Evolutionary conservation across 2,113 vertebrate species (phyloP).

Genomic region (Pelecanus crispus): DNA sequence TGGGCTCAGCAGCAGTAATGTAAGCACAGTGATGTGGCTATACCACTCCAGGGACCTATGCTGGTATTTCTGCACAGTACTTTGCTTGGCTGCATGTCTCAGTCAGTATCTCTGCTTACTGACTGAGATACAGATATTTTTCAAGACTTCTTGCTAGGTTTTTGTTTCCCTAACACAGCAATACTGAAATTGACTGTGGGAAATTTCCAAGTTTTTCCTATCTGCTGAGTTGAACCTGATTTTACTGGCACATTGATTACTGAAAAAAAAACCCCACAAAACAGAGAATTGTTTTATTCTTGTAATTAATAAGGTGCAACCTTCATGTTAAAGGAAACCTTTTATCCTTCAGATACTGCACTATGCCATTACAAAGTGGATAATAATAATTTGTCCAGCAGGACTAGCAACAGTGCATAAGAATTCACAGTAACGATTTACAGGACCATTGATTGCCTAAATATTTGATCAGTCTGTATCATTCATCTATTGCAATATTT

Average conservation of each 20-base stretch:
- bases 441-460: conserved; percentile 39
- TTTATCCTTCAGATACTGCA: not conserved
- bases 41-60: not conserved
- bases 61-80: not conserved
- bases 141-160: not conserved
- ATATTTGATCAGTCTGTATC: conserved; percentile 38
- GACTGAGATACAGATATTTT: not conserved
- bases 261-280: not conserved
- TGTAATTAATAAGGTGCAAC: not conserved
- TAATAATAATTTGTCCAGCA: conserved; percentile 22
- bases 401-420: conserved; percentile 9
- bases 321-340: not conserved
- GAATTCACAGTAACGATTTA: conserved; percentile 35
- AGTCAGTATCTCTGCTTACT: not conserved
- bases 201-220: not conserved
- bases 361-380: not conserved
- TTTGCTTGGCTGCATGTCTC: not conserved
- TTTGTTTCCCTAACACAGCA: not conserved
- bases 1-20: not conserved
- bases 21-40: not conserved
- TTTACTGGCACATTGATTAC: not conserved
- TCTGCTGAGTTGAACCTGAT: not conserved
- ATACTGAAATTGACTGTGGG: not conserved
- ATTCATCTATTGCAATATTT: conserved; percentile 45
- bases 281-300: not conserved